phyloP scores from a whole-genome alignment of 2,113 vertebrate genomes.

The Melierax canorus region DNA sequence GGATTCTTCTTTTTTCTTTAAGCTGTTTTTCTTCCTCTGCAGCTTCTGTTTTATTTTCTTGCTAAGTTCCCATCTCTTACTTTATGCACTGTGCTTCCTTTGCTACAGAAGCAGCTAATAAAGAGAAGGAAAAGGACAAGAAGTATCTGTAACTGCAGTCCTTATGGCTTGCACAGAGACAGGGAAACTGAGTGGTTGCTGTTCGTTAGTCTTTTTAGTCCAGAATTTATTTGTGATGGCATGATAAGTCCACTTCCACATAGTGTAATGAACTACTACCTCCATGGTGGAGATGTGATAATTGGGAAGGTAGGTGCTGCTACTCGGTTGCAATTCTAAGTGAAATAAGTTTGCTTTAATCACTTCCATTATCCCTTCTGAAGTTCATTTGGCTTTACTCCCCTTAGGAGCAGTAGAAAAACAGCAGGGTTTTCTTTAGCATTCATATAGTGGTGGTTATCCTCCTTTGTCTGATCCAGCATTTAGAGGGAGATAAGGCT shows the following conservation, averaged over 20 bases:
- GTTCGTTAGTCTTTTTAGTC: not conserved
- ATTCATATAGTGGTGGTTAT: not conserved
- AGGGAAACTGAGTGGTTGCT: not conserved
- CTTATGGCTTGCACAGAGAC: not conserved
- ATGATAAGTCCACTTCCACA: not conserved
- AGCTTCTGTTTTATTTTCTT: not conserved
- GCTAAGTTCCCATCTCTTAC: not conserved
- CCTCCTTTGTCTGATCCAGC: not conserved
- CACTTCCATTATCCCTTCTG: not conserved
- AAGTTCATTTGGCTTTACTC: not conserved
- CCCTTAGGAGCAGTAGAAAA: not conserved
- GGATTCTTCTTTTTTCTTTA: not conserved
- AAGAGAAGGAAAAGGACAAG: not conserved
- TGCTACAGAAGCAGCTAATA: not conserved
- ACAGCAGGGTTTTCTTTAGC: constrained; percentile 4
- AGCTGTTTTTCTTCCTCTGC: not conserved
- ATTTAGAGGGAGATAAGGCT: not conserved
- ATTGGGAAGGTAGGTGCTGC: not conserved
- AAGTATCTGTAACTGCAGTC: not conserved
- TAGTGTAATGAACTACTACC: not conserved
- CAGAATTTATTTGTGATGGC: not conserved
- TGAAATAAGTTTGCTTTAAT: constrained; percentile 21
- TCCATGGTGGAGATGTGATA: not conserved
- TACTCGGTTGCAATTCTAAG: not conserved
- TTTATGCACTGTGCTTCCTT: not conserved